Evolutionary conservation across 2,888 invertebrate genomes (phyloP).

Genomic region (Dynastes tityus): DNA sequence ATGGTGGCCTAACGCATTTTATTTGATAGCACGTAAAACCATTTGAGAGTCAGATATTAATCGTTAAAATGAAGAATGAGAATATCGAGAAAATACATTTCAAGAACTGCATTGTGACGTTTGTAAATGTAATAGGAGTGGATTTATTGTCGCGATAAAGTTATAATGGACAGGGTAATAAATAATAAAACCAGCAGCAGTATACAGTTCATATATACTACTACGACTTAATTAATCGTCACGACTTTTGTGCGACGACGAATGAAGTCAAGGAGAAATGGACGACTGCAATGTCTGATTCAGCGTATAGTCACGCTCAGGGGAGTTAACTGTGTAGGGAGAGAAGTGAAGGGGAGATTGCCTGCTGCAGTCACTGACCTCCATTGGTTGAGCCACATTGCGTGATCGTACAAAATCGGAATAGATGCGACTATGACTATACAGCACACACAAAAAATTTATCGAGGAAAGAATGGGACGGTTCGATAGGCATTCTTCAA

Average conservation of each 20-base stretch:
- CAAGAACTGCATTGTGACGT: neutral
- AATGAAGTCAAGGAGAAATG: constrained; percentile 60
- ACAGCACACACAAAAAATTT: constrained; percentile 50
- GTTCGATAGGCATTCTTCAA: no score
- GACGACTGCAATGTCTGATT: constrained; percentile 61
- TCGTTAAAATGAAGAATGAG: no score
- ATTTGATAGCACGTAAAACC: no score
- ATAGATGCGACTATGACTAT: constrained; percentile 52
- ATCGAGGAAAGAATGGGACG: constrained; percentile 38
- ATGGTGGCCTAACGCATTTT: neutral
- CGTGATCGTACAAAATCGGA: constrained; percentile 59
- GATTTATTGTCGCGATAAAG: constrained; percentile 34
- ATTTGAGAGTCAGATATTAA: neutral
- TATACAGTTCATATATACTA: neutral
- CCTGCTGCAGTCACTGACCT: constrained; percentile 66
- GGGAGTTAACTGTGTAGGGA: constrained; percentile 57
- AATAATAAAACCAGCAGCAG: constrained; percentile 5
- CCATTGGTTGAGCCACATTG: constrained; percentile 64
- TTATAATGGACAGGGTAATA: neutral
- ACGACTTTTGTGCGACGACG: constrained; percentile 53
- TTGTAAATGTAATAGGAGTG: neutral
- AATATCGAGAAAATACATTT: neutral
- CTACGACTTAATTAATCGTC: constrained; percentile 46
- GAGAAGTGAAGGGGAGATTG: constrained; percentile 55
- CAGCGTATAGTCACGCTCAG: constrained; percentile 60